A percentile compares a stretch with the other conserved stretches of the same genome.
Evolutionary conservation across 2,888 invertebrate species (phyloP).

Genomic region (Psococerastis gibbosa): DNA sequence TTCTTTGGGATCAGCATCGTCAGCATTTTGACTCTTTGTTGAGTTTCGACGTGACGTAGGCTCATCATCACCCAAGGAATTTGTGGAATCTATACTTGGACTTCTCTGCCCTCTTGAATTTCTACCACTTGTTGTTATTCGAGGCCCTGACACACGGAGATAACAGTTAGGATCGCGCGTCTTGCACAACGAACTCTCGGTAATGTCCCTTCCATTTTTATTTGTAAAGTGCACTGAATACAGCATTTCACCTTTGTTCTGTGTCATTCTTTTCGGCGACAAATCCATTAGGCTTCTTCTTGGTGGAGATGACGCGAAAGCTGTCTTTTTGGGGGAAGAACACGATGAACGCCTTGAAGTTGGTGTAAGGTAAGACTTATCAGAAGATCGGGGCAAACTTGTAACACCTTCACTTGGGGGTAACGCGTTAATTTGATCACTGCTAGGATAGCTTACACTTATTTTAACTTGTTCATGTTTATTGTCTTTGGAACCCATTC

Average conservation of each 20-base stretch:
- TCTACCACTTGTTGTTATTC: slow-evolving; percentile 4
- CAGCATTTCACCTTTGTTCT: not conserved
- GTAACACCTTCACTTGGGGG: slow-evolving; percentile 15
- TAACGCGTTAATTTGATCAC: slow-evolving; percentile 34
- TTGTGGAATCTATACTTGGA: slow-evolving; percentile 7
- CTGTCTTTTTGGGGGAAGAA: slow-evolving; percentile 14
- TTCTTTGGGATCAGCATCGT: slow-evolving; percentile 10
- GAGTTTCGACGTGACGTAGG: slow-evolving; percentile 3
- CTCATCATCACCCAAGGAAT: not conserved
- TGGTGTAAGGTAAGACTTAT: slow-evolving; percentile 13
- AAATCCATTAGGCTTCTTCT: slow-evolving; percentile 24
- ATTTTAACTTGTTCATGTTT: slow-evolving; percentile 67
- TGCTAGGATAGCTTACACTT: slow-evolving; percentile 68
- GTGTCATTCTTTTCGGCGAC: slow-evolving; percentile 10
- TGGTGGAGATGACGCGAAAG: slow-evolving; percentile 26
- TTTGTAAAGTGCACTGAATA: slow-evolving; percentile 49
- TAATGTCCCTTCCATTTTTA: slow-evolving; percentile 41
- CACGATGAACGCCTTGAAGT: not conserved
- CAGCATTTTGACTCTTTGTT: slow-evolving; percentile 9
- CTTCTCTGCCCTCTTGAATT: slow-evolving; percentile 8
- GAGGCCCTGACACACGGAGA: slow-evolving; percentile 11
- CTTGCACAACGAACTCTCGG: slow-evolving; percentile 25
- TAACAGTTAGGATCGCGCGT: slow-evolving; percentile 13
- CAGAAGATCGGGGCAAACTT: slow-evolving; percentile 15
- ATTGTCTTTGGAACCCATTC: slow-evolving; percentile 2